Evolutionary conservation across 2,888 invertebrate genomes (phyloP).

Genomic region (Pollenia angustigena): DNA sequence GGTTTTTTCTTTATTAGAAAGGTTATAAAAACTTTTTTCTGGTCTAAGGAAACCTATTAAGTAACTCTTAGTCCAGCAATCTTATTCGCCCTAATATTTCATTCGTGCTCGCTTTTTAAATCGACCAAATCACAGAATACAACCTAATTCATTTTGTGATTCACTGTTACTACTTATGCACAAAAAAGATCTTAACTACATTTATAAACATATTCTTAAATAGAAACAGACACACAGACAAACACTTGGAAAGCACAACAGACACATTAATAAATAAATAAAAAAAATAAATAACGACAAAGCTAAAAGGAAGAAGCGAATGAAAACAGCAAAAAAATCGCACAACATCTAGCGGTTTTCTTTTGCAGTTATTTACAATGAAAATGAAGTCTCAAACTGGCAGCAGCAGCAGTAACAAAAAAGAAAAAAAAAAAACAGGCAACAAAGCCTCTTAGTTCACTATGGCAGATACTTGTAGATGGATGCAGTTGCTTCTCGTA

Average conservation of each 20-base stretch:
- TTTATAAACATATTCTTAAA: background rate
- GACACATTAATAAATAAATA: conserved; percentile 59
- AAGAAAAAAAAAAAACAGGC: conserved; percentile 11
- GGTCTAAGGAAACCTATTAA: too few relatives aligned
- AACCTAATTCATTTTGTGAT: too few relatives aligned
- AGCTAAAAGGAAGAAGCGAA: conserved; percentile 17
- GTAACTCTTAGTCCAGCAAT: too few relatives aligned
- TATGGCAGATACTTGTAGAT: conserved; percentile 42
- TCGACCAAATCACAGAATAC: too few relatives aligned
- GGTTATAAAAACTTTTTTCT: too few relatives aligned
- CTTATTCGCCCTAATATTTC: too few relatives aligned
- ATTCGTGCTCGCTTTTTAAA: too few relatives aligned
- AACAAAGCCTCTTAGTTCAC: conserved; percentile 22
- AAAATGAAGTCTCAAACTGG: conserved; percentile 69
- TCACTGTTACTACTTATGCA: too few relatives aligned
- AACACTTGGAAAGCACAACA: conserved; percentile 54
- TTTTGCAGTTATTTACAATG: conserved; percentile 71
- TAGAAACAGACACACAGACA: background rate
- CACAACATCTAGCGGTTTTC: conserved; percentile 67
- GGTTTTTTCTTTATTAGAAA: too few relatives aligned
- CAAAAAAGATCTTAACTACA: too few relatives aligned
- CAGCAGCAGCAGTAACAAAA: conserved; percentile 32
- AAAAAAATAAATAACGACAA: conserved; percentile 22
- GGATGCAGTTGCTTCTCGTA: conserved; percentile 20
- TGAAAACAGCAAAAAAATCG: conserved; percentile 36